Base-by-base conservation (phyloP, 1,140 invertebrate species). In the Cherax quadricarinatus region DNA sequence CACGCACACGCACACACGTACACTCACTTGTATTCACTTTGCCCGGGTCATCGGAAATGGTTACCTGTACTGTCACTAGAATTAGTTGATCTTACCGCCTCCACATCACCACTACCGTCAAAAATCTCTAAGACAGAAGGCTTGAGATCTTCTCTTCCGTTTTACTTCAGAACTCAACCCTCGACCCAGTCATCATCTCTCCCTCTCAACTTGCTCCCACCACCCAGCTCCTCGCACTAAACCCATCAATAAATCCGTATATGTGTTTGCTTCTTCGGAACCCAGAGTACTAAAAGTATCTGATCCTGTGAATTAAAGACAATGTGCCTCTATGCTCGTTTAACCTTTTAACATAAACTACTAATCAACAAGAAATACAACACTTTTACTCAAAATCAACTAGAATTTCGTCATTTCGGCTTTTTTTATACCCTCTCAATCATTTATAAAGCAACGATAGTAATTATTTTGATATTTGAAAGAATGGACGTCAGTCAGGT, bases 141-240 rank as follows among this genome's bases (percentile, higher is more conserved):
- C 41, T 51, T 79, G 79, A 62, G 75, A 80, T 80, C 78, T 88
- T 60, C 73, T 53, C n/a, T 66, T 88, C 53, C 60, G 30, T 88
- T 3, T 70, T 60, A 88, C 75, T 53, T 88, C 53, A 88, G 49
- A 57, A 88, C 86, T 80, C 53, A 88, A 75, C 78, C 86, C 86
- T 88, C 86, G 86, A 75, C 86, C 86, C 86, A 88, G 53, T 53
- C 53, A 80, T 88, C 85, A 30, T 81, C 73, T 88, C 86, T 88
- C 86, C 75, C 86, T 79, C 75, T 81, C 86, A 30, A 78, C 86
- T 78, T 53, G 24, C 51, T 60, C 86, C 86, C 21, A 81, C 24
- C 86, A 24, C 21, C 51, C 30, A 41, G 30, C 30, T 57, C n/a
- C 75, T 79, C 86, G 21, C 73, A 6, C 14, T 30, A 49, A 51